These are phyloP conservation scores for Lordiphosa collinella DNA, from an alignment of 1,140 invertebrate genomes.

Conservation along the genomic window DNA sequence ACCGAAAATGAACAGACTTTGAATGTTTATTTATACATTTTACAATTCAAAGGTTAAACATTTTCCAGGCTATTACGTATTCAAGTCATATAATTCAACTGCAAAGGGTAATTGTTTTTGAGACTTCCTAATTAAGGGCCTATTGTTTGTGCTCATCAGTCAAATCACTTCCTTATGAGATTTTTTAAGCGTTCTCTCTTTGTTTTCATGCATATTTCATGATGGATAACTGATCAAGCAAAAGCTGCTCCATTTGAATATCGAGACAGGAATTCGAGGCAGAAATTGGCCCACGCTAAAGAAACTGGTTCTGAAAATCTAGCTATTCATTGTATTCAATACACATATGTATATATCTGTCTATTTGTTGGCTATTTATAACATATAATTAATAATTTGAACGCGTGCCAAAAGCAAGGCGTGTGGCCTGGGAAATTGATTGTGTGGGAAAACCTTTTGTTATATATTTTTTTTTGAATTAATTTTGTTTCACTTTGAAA, in stretches of 20 bases:
- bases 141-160: conserved; percentile 2
- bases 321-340: too few relatives aligned
- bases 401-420: conserved; percentile 45
- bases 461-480: background rate
- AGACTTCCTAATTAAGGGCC: too few relatives aligned
- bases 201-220: conserved; percentile 48
- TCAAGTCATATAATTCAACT: too few relatives aligned
- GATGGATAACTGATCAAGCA: conserved; percentile 21
- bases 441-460: conserved; percentile 17
- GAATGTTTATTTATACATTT: too few relatives aligned
- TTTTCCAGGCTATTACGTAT: too few relatives aligned
- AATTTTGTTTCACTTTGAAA: background rate
- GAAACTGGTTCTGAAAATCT: conserved; percentile 25
- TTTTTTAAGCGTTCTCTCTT: conserved; percentile 15
- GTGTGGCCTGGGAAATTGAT: conserved; percentile 6
- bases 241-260: conserved; percentile 15
- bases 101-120: too few relatives aligned
- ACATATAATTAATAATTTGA: conserved; percentile 37
- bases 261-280: background rate
- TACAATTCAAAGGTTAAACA: too few relatives aligned
- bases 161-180: conserved; percentile 31
- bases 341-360: background rate
- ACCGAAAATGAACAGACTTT: too few relatives aligned
- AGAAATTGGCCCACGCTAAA: background rate
- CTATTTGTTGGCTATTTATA: conserved; percentile 26